phyloP scores from a whole-genome alignment of 2,797 vertebrate species.

The Anabas testudineus region DNA sequence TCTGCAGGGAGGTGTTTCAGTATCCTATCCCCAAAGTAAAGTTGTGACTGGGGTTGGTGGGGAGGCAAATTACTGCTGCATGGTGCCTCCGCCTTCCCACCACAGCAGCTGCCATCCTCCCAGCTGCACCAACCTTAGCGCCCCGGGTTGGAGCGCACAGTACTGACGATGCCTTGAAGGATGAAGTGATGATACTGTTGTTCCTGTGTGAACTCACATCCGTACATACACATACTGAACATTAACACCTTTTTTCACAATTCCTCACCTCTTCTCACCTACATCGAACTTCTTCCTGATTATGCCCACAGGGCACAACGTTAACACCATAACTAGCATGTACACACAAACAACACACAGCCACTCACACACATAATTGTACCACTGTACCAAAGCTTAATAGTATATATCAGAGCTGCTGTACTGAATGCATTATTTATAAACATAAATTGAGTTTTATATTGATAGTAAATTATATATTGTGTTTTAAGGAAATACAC shows the following conservation, averaged over 20 bases:
- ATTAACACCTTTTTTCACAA: constrained; percentile 42
- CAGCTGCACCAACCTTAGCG: constrained; percentile 87
- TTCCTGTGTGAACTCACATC: constrained; percentile 52
- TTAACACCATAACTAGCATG: constrained; percentile 43
- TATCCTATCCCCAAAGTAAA: constrained; percentile 75
- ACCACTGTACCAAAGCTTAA: constrained; percentile 94
- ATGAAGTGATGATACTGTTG: constrained; percentile 30
- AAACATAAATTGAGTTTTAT: constrained; percentile 92
- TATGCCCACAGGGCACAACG: constrained; percentile 38
- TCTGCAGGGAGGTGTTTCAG: constrained; percentile 65
- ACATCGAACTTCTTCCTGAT: constrained; percentile 38
- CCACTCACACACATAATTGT: constrained; percentile 60
- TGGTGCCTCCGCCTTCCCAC: constrained; percentile 89
- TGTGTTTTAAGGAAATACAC: constrained; percentile 91
- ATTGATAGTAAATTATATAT: constrained; percentile 90
- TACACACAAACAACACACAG: constrained; percentile 27
- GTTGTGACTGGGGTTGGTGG: constrained; percentile 85
- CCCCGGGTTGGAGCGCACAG: constrained; percentile 87
- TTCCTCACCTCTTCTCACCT: constrained; percentile 5
- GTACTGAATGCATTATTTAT: constrained; percentile 96
- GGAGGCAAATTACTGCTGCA: constrained; percentile 91
- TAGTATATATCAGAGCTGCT: constrained; percentile 83
- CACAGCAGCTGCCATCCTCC: constrained; percentile 88
- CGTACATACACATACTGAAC: constrained; percentile 29
- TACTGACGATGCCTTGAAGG: constrained; percentile 83